A percentile compares a stretch with the other conserved stretches of the same genome.
Conservation (phyloP, 2,113 vertebrate species). For the Pygoscelis antarcticus region DNA sequence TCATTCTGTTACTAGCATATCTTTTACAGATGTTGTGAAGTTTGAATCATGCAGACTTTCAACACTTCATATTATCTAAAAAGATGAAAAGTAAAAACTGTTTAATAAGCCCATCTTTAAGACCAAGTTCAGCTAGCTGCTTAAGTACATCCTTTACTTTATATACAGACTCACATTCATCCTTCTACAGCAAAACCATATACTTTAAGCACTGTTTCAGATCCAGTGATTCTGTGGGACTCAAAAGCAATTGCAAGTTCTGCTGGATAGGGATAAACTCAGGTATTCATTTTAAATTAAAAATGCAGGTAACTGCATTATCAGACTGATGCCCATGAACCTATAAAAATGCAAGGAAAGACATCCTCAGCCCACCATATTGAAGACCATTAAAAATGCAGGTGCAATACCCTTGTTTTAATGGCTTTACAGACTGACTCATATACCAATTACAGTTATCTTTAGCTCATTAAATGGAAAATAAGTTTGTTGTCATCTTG, state of each 20-base stretch:
- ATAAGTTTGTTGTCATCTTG: neutral
- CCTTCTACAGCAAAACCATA: neutral
- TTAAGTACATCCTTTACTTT: neutral
- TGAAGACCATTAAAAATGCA: neutral
- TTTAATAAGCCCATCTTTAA: neutral
- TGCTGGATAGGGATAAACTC: neutral
- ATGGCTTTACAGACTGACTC: neutral
- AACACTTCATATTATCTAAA: neutral
- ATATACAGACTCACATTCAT: rapidly evolving
- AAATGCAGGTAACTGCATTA: neutral
- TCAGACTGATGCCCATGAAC: rapidly evolving
- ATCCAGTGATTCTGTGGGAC: neutral
- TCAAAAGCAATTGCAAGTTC: neutral
- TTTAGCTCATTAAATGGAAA: constrained; percentile 14
- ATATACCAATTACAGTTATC: neutral
- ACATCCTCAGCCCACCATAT: rapidly evolving
- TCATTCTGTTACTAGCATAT: rapidly evolving
- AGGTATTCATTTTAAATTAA: neutral
- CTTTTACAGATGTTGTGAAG: neutral
- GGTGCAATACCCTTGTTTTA: neutral
- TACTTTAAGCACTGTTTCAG: rapidly evolving
- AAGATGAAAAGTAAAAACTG: neutral
- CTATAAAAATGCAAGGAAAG: neutral
- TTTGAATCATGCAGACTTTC: neutral
- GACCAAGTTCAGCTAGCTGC: neutral